Evolutionary conservation across 1,140 invertebrate species (phyloP).

Genomic region (Trichogramma pretiosum): DNA sequence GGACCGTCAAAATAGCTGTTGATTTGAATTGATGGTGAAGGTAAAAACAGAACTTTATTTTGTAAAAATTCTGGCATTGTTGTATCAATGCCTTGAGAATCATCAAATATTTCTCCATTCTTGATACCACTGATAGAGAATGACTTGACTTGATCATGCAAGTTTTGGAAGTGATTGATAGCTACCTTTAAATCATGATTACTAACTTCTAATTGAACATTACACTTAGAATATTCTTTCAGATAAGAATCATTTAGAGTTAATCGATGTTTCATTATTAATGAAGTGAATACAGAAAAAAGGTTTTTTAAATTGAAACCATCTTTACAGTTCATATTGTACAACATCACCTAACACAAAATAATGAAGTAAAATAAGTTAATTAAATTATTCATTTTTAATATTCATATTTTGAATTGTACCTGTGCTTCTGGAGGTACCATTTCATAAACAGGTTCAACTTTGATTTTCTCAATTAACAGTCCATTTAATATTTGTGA

Average conservation of each 20-base stretch:
- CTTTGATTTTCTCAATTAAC: slow-evolving; percentile 23
- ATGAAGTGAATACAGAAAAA: slow-evolving; percentile 20
- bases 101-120: background rate
- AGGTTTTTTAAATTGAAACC: slow-evolving; percentile 26
- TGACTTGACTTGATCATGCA: slow-evolving; percentile 10
- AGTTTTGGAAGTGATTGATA: slow-evolving; percentile 19
- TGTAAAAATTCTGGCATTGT: slow-evolving; percentile 9
- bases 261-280: slow-evolving; percentile 20
- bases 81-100: slow-evolving; percentile 1
- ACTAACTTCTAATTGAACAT: slow-evolving; percentile 26
- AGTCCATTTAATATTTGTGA: slow-evolving; percentile 23
- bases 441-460: slow-evolving; percentile 21
- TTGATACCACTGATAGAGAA: slow-evolving; percentile 1
- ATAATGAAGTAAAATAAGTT: slow-evolving; percentile 1
- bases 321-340: slow-evolving; percentile 25
- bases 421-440: slow-evolving; percentile 28
- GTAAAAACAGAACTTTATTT: slow-evolving; percentile 26
- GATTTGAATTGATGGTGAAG: slow-evolving; percentile 30
- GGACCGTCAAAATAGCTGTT: slow-evolving; percentile 17
- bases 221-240: slow-evolving; percentile 22
- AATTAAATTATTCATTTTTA: background rate
- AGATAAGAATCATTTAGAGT: slow-evolving; percentile 14
- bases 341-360: slow-evolving; percentile 23
- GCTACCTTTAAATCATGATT: slow-evolving; percentile 22
- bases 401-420: background rate